These are phyloP conservation scores for Dendrolimus pini DNA, from an alignment of 2,888 invertebrate species.

Conservation along the genomic window DNA sequence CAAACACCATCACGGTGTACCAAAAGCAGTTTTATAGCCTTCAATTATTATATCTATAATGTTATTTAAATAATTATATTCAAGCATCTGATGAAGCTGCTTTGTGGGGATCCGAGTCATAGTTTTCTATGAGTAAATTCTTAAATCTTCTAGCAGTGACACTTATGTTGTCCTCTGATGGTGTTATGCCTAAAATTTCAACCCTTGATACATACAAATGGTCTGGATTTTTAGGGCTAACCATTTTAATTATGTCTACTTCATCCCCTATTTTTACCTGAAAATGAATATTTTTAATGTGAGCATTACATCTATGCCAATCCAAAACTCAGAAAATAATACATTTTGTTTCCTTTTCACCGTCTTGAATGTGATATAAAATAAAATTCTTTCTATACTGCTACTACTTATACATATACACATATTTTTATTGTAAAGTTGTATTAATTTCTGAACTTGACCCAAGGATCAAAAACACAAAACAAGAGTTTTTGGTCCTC, in stretches of 20 bases:
- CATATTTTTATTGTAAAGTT: background rate
- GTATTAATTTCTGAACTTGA: background rate
- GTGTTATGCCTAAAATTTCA: conserved; percentile 74
- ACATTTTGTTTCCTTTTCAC: no score
- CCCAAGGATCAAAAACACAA: no score
- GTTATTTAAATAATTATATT: no score
- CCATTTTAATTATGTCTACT: conserved; percentile 84
- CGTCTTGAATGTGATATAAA: no score
- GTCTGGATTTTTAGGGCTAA: conserved; percentile 80
- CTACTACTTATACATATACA: no score
- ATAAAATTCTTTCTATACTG: no score
- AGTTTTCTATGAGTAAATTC: conserved; percentile 84
- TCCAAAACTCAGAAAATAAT: no score
- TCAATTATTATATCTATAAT: no score
- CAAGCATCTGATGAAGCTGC: conserved; percentile 1
- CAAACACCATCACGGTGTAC: no score
- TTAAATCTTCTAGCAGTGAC: conserved; percentile 82
- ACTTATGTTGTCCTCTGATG: conserved; percentile 73
- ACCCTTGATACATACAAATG: conserved; percentile 83
- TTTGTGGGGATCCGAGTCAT: conserved; percentile 74
- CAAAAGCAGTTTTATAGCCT: no score
- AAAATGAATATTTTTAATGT: conserved; percentile 14
- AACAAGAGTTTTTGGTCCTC: no score
- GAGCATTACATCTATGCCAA: no score
- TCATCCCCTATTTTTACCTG: conserved; percentile 83